Conservation (phyloP, 2,113 vertebrate species). For the Rhinolophus ferrumequinum region DNA sequence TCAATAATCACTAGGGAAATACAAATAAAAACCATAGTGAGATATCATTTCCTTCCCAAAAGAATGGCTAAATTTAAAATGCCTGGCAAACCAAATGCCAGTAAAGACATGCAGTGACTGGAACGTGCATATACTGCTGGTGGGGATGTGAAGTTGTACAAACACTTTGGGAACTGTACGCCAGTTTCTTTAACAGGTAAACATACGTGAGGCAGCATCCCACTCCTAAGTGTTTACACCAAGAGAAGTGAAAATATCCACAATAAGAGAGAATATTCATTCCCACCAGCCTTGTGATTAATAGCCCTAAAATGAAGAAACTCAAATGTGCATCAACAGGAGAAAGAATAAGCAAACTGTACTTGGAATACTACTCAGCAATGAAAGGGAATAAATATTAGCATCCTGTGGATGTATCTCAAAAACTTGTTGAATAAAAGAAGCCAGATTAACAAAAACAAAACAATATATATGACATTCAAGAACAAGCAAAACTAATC, state of each 20-base stretch:
- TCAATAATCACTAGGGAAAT: neutral
- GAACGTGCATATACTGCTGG: neutral
- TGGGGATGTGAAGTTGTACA: neutral
- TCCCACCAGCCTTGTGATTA: neutral
- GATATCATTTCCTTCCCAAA: neutral
- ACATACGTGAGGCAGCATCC: neutral
- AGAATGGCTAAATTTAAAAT: neutral
- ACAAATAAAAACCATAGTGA: neutral
- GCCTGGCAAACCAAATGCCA: neutral
- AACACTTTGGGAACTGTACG: neutral
- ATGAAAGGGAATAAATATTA: neutral
- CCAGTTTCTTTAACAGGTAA: neutral
- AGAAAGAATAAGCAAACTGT: neutral
- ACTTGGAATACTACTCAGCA: neutral
- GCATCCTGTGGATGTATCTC: neutral
- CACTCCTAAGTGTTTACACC: neutral
- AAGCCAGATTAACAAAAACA: neutral
- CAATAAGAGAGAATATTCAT: neutral
- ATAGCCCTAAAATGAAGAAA: neutral
- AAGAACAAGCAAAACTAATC: neutral
- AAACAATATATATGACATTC: neutral
- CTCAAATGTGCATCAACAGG: neutral
- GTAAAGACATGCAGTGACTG: neutral
- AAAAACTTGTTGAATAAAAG: neutral
- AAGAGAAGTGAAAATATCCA: neutral